Evolutionary conservation across 2,797 vertebrate species (phyloP), one percentile per base, ranked within the genome.

Genomic region (Betta splendens): DNA sequence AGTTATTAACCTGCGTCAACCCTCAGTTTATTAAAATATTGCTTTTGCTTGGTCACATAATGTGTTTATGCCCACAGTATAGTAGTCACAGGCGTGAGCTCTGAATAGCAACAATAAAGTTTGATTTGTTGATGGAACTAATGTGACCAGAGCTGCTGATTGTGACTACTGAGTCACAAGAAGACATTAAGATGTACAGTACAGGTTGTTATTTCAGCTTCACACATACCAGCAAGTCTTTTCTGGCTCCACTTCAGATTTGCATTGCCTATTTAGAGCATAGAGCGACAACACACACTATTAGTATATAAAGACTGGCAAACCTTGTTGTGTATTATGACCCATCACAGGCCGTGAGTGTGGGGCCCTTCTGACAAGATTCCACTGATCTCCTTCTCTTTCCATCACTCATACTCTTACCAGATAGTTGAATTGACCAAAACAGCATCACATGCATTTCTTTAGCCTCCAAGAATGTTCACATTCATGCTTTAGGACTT

Each of bases 321-420:
- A 68, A 69, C 38, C 33, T 49, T 76, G 71, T 69, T 79, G 72
- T 63, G 63, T 76, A 81, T 86, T 79, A 79, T 3, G 38, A 68
- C 55, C 71, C 49, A 16, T 69, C 72, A 44, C 39, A 56, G 55
- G 38, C 55, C 47, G 71, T 77, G 55, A 28, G 67, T 60, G 60
- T 62, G 61, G 51, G 64, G 72, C 51, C 60, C 60, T 29, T 47
- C 73, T 76, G 72, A 72, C 56, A 49, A 57, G 63, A 69, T 64
- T 83, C 52, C 51, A 54, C 48, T 51, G 55, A 54, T 63, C 48
- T 75, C 70, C 55, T 71, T 49, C 26, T 73, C 46, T 54, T 20
- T 26, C 7, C 26, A 64, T 42, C 16, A 3, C 21, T 54, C 47
- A 52, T 13, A 49, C 28, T 38, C 29, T 5, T n/a, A 3, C 3